These are phyloP conservation scores for Achroia grisella DNA, from an alignment of 1,140 invertebrate genomes.

Conservation along the genomic window DNA sequence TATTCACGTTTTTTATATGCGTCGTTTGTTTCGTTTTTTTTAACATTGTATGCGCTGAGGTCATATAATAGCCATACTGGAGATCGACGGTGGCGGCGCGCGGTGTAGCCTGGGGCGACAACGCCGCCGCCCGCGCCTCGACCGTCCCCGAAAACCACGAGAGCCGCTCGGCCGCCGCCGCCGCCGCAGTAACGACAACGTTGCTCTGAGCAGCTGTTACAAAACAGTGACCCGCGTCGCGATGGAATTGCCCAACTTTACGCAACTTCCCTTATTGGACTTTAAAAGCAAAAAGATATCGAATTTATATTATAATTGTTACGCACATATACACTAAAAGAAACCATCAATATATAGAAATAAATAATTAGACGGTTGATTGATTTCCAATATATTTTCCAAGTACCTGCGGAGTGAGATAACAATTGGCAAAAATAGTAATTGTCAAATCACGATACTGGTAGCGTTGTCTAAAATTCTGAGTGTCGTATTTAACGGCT, in stretches of 20 bases:
- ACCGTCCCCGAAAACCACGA: background rate
- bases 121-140: background rate
- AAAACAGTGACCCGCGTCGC: slow-evolving; percentile 30
- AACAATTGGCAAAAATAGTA: too few species aligned
- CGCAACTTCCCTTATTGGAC: slow-evolving; percentile 38
- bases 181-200: slow-evolving; percentile 9
- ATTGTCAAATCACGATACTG: too few species aligned
- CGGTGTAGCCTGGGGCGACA: slow-evolving; percentile 16
- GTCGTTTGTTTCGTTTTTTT: too few species aligned
- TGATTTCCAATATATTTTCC: too few species aligned
- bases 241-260: slow-evolving; percentile 32
- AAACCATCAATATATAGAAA: background rate
- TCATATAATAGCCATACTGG: background rate
- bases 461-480: too few species aligned
- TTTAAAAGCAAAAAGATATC: slow-evolving; percentile 26
- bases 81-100: background rate
- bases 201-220: slow-evolving; percentile 26
- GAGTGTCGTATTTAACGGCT: too few species aligned
- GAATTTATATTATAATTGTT: slow-evolving; percentile 8
- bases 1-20: background rate
- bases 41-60: too few species aligned
- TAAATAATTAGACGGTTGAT: too few species aligned
- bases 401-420: too few species aligned
- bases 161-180: slow-evolving; percentile 6
- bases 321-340: too few species aligned